Conservation (phyloP, 2,113 vertebrate species). For the pig (Sus scrofa) region DNA sequence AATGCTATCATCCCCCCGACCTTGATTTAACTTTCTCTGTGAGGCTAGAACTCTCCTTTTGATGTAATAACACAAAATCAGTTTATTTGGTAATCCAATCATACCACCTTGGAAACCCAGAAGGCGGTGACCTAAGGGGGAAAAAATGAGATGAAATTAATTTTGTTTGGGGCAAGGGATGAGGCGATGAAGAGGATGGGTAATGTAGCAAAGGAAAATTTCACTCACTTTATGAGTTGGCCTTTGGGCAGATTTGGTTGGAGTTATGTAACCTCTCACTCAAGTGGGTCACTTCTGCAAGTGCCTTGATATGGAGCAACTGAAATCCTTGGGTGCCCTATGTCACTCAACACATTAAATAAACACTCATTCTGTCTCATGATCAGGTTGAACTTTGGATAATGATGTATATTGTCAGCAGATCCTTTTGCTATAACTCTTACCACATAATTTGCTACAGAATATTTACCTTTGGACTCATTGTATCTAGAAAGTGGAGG, state of each 20-base stretch:
- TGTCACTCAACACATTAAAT: neutral
- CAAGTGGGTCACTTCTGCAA: neutral
- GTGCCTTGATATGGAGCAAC: neutral
- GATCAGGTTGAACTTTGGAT: constrained; percentile 60
- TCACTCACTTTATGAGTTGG: neutral
- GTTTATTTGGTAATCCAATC: constrained; percentile 37
- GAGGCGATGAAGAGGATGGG: neutral
- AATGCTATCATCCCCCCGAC: neutral
- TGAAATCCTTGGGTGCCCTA: neutral
- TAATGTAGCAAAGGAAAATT: neutral
- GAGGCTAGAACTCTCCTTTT: constrained; percentile 11
- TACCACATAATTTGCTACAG: constrained; percentile 40
- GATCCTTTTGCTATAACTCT: constrained; percentile 23
- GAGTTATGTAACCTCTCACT: neutral
- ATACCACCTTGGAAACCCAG: neutral
- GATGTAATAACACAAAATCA: neutral
- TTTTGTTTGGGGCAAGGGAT: neutral
- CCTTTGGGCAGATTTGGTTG: neutral
- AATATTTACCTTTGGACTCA: constrained; percentile 65
- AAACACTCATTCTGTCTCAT: constrained; percentile 35
- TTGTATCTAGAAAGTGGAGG: neutral
- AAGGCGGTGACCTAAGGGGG: neutral
- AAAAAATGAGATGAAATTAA: constrained; percentile 16
- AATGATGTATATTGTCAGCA: constrained; percentile 47
- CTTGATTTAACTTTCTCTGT: neutral